Evolutionary conservation across 2,888 invertebrate genomes (phyloP), one percentile per base, ranked within the genome.

Genomic region (Drosophila lacicola): DNA sequence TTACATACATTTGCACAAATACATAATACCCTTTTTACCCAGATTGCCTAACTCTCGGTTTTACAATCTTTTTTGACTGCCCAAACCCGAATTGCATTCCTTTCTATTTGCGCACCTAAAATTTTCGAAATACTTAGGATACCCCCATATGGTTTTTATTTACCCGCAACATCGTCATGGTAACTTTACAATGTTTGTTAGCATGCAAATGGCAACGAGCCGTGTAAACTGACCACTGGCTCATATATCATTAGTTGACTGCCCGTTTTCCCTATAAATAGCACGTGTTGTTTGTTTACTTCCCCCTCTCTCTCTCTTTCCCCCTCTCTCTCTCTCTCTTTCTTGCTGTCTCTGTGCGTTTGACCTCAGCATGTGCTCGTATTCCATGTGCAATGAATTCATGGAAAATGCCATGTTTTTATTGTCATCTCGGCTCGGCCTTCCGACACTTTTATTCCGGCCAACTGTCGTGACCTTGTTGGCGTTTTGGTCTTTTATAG

Each of bases 191-290:
- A 45, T 67, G 63, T 57, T 70, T 66, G 78, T 83, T 78, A 72
- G 73, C 85, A 81, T 75, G 82, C 82, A 83, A 86, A 86, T 77
- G 70, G 72, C 83, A 80, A 78, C 81, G 70, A 83, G 80, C 87
- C 81, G 53, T 80, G 78, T 74, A 83, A 82, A 86, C 80, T 68
- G 85, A 66, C 70, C 75, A 55, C 55, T 36, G 53, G 56, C 70
- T 70, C 82, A 72, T 86, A 82, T 83, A 86, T 86, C 82, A 86
- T 54, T 44, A 58, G 66, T 49, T 64, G 61, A 63, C 62, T 47
- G 45, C n/a, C 37, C 58, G 50, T 65, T 81, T 83, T 83, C 88
- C 78, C 60, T 70, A 78, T 87, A 87, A 87, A 84, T 87, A 87
- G 82, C 87, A 83, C 88, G 87, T 83, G 87, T 79, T 77, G 25